Evolutionary conservation across 2,113 vertebrate genomes (phyloP).

Genomic region (Lepus europaeus): DNA sequence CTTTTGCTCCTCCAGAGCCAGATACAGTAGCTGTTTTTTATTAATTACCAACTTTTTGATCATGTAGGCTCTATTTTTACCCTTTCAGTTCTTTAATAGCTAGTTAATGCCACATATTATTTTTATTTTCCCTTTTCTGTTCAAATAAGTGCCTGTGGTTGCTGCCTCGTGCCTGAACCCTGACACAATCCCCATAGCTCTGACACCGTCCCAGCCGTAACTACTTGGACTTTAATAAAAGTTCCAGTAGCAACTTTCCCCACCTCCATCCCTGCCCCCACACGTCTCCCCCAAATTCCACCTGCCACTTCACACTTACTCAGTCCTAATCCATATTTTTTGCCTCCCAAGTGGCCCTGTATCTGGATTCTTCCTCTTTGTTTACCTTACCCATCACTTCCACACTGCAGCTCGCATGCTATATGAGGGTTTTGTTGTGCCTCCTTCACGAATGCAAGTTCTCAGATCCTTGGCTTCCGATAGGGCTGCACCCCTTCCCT

Average conservation of each 20-base stretch:
- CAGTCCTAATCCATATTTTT: neutral
- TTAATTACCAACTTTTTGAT: neutral
- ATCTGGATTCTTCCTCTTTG: neutral
- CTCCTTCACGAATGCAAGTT: neutral
- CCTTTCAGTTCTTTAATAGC: slow-evolving; percentile 23
- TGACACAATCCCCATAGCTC: neutral
- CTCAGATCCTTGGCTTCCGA: neutral
- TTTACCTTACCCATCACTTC: neutral
- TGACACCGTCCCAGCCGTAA: neutral
- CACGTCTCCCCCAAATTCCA: neutral
- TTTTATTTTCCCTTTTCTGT: neutral
- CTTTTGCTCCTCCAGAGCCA: neutral
- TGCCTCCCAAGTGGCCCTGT: rapidly evolving
- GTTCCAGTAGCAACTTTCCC: neutral
- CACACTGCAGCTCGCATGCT: neutral
- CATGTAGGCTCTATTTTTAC: neutral
- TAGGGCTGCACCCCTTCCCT: neutral
- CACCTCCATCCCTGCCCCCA: neutral
- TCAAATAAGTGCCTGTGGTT: neutral
- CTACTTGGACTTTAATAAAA: neutral
- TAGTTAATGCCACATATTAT: slow-evolving; percentile 9
- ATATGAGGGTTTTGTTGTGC: neutral
- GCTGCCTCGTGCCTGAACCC: neutral
- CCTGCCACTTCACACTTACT: neutral
- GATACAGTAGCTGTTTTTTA: neutral